Evolutionary conservation across 2,113 vertebrate species (phyloP), one percentile per base, ranked within the genome.

Genomic region (Scopus umbretta): DNA sequence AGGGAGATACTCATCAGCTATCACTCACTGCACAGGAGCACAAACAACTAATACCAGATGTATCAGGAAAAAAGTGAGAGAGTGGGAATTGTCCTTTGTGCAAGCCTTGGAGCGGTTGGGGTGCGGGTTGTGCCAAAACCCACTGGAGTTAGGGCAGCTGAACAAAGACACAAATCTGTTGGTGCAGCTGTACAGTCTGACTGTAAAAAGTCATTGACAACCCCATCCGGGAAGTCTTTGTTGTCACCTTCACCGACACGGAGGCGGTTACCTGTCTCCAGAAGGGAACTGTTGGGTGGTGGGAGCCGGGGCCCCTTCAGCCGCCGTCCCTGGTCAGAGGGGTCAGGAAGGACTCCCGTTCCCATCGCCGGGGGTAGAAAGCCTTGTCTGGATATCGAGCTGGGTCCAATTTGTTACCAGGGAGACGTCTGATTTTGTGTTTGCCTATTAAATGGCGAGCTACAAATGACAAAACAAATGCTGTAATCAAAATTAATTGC

Each of bases 281-380:
- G 72, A 65, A 20, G 5, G 16, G 5, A 21, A 2, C 21, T 15
- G 11, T 0, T 9, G 81, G 45, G n/a, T 1, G 14, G 12, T 62
- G 86, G 36, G 63, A 90, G 29, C 21, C 1, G 2, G 7, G 14
- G 6, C 21, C 38, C 23, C 32, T 30, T 49, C n/a, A n/a, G 18
- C 42, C 76, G 62, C 66, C 5, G 1, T 17, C 34, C 22, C 45
- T 81, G 73, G 23, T 30, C 5, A 7, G 27, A 7, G 49, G 65
- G 45, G 13, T 29, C 38, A 27, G 45, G 53, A 30, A 27, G 34
- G 66, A 9, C 5, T 6, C 40, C 29, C 5, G 4, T 16, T 34
- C 29, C 29, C 6, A 3, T 5, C 3, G 0, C 0, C 2, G 3
- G 47, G 30, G 11, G 26, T 16, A 21, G 9, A 17, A 52, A 26